Evolutionary conservation across 2,888 invertebrate genomes (phyloP).

Genomic region (Fissipunctia ypsillon): DNA sequence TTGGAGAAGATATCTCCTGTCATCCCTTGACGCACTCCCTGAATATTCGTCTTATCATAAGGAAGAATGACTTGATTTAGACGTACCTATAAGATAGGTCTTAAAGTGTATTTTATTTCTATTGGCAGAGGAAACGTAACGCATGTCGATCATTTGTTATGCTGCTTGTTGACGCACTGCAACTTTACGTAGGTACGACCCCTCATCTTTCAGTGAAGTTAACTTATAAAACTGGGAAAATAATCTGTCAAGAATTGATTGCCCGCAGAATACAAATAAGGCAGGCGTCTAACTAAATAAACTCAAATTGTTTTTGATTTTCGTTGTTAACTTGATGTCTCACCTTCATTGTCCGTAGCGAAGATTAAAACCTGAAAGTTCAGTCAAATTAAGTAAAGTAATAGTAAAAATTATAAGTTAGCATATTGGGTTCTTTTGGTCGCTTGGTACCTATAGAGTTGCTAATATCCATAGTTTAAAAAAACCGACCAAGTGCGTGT

Average conservation of each 20-base stretch:
- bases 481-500: too few species aligned
- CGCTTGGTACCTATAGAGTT: not conserved
- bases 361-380: conserved; percentile 57
- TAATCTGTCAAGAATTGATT: conserved; percentile 12
- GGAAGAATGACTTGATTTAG: not conserved
- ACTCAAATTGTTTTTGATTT: conserved; percentile 4
- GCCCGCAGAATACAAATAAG: conserved; percentile 25
- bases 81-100: not conserved
- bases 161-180: not conserved
- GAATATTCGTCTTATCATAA: not conserved
- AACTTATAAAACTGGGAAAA: conserved; percentile 10
- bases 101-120: not conserved
- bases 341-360: conserved; percentile 57
- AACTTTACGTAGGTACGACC: not conserved
- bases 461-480: not conserved
- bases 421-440: not conserved
- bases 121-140: not conserved
- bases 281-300: not conserved
- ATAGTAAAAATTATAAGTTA: not conserved
- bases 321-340: conserved; percentile 13
- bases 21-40: not conserved
- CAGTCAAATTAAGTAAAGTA: not conserved
- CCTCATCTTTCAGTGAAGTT: conserved; percentile 50
- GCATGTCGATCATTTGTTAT: not conserved
- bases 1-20: not conserved